A percentile compares a stretch with the other conserved stretches of the same genome.
These are phyloP conservation scores for Montipora capricornis DNA, from an alignment of 64 coral and sea anemone species.

Conservation along the genomic window DNA sequence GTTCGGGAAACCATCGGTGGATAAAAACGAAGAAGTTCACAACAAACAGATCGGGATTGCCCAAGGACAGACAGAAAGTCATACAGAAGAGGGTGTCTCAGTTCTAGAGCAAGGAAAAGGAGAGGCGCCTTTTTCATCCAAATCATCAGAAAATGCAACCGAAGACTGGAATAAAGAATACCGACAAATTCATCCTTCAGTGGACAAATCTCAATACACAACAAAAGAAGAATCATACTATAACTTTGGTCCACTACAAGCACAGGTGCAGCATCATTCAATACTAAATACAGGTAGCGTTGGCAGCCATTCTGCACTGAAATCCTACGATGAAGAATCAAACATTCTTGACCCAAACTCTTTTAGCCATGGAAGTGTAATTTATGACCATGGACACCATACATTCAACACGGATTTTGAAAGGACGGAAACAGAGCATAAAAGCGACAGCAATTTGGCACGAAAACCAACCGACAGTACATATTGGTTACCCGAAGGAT, in stretches of 20 bases:
- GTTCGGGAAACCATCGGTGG: background rate
- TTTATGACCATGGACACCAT: background rate
- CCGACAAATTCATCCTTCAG: background rate
- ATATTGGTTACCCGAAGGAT: background rate
- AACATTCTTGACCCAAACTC: background rate
- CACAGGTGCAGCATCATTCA: background rate
- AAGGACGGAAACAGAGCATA: background rate
- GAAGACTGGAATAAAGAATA: background rate
- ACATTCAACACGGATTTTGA: background rate
- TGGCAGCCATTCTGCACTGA: background rate
- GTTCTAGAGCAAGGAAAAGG: background rate
- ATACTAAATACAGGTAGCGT: background rate
- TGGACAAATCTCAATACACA: background rate
- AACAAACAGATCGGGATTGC: background rate
- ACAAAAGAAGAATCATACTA: background rate
- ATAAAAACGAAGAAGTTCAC: background rate
- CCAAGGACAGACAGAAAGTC: background rate
- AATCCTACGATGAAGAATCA: conserved; percentile 33
- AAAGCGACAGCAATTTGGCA: background rate
- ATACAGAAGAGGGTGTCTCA: background rate
- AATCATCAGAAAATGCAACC: background rate
- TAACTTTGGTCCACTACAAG: background rate
- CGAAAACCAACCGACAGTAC: background rate
- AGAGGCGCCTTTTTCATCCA: background rate
- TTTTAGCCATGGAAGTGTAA: background rate